Conservation (phyloP, 2,888 invertebrate genomes). For the Idaea biselata region DNA sequence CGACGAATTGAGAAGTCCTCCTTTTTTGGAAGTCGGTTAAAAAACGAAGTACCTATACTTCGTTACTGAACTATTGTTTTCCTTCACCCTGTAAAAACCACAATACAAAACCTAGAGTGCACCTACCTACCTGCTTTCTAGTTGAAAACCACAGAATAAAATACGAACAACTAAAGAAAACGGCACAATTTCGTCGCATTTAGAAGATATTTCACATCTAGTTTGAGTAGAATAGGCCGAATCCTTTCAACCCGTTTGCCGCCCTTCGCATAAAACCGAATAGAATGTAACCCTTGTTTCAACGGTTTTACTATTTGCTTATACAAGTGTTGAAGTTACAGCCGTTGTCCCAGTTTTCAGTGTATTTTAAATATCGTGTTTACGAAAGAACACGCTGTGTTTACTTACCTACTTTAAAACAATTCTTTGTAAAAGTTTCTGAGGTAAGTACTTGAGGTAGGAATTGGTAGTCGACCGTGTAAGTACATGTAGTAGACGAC, state of each 20-base stretch:
- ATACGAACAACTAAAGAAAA: neutral
- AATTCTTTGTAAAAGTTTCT: no score
- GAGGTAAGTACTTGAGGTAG: no score
- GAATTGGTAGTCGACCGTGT: no score
- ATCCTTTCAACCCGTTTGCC: neutral
- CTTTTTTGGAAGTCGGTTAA: no score
- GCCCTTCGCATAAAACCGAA: neutral
- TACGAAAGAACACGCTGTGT: neutral
- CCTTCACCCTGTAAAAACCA: no score
- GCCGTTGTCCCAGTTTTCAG: neutral
- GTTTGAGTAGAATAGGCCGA: neutral
- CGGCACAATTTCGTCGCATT: neutral
- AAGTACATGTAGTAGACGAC: no score
- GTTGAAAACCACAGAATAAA: neutral
- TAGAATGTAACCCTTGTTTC: neutral
- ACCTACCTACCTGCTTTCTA: no score
- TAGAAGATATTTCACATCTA: neutral
- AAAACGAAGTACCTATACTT: no score
- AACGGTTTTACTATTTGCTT: neutral
- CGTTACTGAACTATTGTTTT: no score
- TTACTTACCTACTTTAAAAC: neutral
- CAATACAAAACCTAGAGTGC: no score
- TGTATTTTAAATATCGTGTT: neutral
- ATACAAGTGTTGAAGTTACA: neutral
- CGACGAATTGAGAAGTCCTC: no score